Evolutionary conservation across 2,888 invertebrate species (phyloP).

Genomic region (Poecilobothrus nobilitatus): DNA sequence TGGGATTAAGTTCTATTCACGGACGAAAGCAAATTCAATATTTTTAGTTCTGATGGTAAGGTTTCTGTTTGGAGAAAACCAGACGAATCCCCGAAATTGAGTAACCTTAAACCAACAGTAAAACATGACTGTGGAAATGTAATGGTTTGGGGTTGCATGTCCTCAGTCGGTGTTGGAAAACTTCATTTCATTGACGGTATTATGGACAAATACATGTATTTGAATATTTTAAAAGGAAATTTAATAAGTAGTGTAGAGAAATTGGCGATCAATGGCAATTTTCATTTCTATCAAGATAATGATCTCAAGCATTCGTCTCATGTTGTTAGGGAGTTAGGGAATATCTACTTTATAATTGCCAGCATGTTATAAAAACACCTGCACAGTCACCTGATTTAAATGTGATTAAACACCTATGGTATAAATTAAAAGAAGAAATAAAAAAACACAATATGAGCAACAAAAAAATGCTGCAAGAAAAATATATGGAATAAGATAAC

Average conservation of each 20-base stretch:
- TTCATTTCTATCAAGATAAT: conserved; percentile 13
- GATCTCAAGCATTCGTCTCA: conserved; percentile 10
- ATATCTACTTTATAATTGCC: conserved; percentile 10
- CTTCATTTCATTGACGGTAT: conserved; percentile 10
- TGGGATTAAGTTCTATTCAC: not conserved
- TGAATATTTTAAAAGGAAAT: conserved; percentile 10
- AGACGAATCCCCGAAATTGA: not conserved
- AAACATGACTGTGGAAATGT: not conserved
- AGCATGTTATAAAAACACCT: no score
- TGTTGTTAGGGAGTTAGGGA: conserved; percentile 10
- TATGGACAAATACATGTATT: not conserved
- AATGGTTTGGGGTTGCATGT: conserved; percentile 12
- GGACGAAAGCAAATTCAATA: not conserved
- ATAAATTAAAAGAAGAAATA: no score
- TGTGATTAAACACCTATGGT: no score
- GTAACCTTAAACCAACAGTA: not conserved
- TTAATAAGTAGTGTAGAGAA: conserved; percentile 2
- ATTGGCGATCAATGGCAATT: conserved; percentile 1
- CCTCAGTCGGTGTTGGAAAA: not conserved
- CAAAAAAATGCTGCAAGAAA: no score
- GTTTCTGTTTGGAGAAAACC: not conserved
- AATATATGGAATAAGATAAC: no score
- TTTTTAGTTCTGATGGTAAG: not conserved
- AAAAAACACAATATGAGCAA: no score
- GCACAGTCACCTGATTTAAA: no score